Conservation (phyloP, 2,888 invertebrate species). For the Atrina japonica region DNA sequence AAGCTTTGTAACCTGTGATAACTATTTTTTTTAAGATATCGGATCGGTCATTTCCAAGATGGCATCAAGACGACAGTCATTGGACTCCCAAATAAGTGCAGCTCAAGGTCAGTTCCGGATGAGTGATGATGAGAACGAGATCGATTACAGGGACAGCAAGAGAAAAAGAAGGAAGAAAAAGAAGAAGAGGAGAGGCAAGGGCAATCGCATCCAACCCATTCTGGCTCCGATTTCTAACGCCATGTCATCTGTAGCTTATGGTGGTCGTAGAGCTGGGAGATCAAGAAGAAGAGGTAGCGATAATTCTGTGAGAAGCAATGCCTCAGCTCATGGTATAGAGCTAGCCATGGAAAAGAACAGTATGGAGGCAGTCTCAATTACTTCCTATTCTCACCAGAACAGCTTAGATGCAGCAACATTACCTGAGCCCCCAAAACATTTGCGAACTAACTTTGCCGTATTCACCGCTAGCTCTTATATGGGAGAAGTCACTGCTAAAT, state of each 20-base stretch:
- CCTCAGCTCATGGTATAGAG: slow-evolving; percentile 64
- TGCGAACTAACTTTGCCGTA: slow-evolving; percentile 64
- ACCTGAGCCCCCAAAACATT: slow-evolving; percentile 47
- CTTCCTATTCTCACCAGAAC: slow-evolving; percentile 55
- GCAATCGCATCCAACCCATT: slow-evolving; percentile 59
- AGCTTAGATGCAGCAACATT: slow-evolving; percentile 53
- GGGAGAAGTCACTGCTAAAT: slow-evolving; percentile 33
- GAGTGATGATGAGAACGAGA: slow-evolving; percentile 35
- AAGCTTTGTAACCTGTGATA: slow-evolving; percentile 6
- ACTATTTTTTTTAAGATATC: slow-evolving; percentile 54
- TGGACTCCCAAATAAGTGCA: slow-evolving; percentile 87
- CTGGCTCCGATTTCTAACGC: slow-evolving; percentile 63
- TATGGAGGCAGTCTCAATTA: slow-evolving; percentile 49
- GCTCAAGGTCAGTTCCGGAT: slow-evolving; percentile 44
- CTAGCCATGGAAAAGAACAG: slow-evolving; percentile 55
- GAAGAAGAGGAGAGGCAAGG: slow-evolving; percentile 58
- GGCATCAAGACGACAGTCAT: slow-evolving; percentile 87
- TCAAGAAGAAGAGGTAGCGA: slow-evolving; percentile 62
- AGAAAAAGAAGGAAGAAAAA: slow-evolving; percentile 41
- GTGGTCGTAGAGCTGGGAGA: slow-evolving; percentile 39
- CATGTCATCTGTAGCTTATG: slow-evolving; percentile 52
- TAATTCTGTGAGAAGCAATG: slow-evolving; percentile 66
- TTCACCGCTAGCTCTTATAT: slow-evolving; percentile 64
- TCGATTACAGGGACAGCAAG: slow-evolving; percentile 16
- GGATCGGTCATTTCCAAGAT: slow-evolving; percentile 55